These are phyloP conservation scores for Ptilorrhoa leucosticta DNA, from an alignment of 2,113 vertebrate species.

Conservation along the genomic window DNA sequence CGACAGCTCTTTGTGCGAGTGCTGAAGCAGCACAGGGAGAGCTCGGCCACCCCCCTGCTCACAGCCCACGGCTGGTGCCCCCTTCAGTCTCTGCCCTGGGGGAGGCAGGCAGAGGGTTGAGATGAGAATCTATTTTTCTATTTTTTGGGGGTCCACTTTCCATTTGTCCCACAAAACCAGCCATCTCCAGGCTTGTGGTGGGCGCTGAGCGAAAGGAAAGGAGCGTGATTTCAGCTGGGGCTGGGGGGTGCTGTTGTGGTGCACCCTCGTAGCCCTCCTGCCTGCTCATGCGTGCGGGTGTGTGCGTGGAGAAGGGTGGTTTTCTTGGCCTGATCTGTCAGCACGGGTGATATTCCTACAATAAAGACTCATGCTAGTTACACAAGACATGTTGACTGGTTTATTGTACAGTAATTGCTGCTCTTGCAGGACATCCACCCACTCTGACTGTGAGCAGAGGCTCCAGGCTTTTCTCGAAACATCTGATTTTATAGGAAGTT, in stretches of 20 bases:
- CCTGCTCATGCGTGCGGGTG: background rate
- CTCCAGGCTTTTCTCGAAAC: slow-evolving; percentile 8
- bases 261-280: background rate
- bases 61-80: background rate
- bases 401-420: slow-evolving; percentile 11
- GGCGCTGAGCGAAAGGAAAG: background rate
- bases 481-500: background rate
- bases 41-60: background rate
- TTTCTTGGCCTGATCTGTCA: background rate
- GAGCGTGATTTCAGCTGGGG: background rate
- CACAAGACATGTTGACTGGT: slow-evolving; percentile 6
- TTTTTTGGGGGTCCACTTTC: background rate
- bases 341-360: background rate
- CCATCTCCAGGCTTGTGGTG: background rate
- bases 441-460: background rate
- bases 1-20: background rate
- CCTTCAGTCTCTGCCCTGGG: accelerated
- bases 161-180: background rate
- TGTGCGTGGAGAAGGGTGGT: background rate
- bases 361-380: background rate
- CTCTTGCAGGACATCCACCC: slow-evolving; percentile 38
- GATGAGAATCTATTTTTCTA: background rate
- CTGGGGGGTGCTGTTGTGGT: background rate
- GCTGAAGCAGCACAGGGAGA: accelerated
- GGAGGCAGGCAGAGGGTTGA: background rate